Evolutionary conservation across 2,113 vertebrate species (phyloP), one percentile per base, ranked within the genome.

Genomic region (Oenanthe oenanthe): DNA sequence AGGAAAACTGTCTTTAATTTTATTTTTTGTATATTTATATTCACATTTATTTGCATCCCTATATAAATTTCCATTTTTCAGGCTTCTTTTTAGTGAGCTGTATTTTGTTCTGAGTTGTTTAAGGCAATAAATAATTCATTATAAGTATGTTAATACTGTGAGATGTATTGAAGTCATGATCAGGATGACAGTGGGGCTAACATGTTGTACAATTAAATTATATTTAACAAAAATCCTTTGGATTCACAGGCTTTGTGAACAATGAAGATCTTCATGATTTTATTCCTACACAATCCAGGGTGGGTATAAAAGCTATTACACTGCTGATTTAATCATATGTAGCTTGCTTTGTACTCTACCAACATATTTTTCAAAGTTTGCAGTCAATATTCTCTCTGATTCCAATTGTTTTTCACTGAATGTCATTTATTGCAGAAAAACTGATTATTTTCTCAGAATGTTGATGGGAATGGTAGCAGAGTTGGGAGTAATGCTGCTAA

Each of bases 91-190:
- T n/a, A 78, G 32, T 65, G 28, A 94, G 14, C 6, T 29, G 3
- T 65, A 61, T 87, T 94, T 93, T 91, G 12, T 84, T 93, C 65
- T 57, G 50, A 89, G 42, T 36, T 85, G 67, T 84, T 89, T 82
- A 71, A 90, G 38, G 21, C 14, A 74, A 70, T 51, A 82, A 85
- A 84, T 82, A 91, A 95, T 86, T 79, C 12, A 61, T 85, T 65
- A 32, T 86, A 68, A 89, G 76, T 40, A 68, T 18, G 58, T 34
- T 92, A 89, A 91, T 95, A 43, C 65, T 89, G 77, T 43, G 71
- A 95, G 57, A 76, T 36, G 32, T 19, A 67, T 56, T 80, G 83
- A 85, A 80, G n/a, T 36, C 67, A 75, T 22, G 38, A 65, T 17
- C 12, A 81, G 29, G 47, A n/a, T 93, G 84, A 58, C 57, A 94